Evolutionary conservation across 2,113 vertebrate species (phyloP).

Genomic region (Syrmaticus mikado): DNA sequence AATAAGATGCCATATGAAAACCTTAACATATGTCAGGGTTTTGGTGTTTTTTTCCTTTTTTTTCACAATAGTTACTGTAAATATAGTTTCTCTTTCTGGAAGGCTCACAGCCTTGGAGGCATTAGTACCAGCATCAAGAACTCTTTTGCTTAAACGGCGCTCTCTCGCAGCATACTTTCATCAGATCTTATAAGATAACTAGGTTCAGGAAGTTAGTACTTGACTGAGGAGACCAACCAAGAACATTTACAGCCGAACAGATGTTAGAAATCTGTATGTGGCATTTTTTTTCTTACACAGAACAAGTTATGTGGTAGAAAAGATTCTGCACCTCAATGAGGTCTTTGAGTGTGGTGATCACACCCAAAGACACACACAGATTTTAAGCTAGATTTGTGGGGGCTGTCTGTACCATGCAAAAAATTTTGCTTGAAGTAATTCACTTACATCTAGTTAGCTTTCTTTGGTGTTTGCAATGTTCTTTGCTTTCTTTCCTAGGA

Average conservation of each 20-base stretch:
- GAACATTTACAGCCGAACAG: not conserved
- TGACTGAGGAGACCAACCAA: not conserved
- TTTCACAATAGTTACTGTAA: not conserved
- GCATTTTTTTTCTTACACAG: not conserved
- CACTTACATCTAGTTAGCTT: not conserved
- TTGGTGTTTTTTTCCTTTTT: not conserved
- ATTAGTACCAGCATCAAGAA: not conserved
- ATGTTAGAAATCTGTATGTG: not conserved
- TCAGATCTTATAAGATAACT: not conserved
- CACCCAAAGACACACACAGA: too few relatives aligned
- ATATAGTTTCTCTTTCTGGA: constrained; percentile 10
- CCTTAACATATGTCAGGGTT: not conserved
- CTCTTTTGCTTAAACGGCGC: not conserved
- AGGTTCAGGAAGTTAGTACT: not conserved
- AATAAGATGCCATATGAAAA: not conserved
- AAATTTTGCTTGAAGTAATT: not conserved
- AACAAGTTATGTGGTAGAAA: not conserved
- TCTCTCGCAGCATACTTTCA: not conserved
- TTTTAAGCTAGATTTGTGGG: accelerated
- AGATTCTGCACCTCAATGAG: not conserved
- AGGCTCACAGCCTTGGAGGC: not conserved
- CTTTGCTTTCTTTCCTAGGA: not conserved
- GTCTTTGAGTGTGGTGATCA: not conserved
- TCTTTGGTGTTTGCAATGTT: not conserved
- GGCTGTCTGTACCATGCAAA: not conserved